Percentiles rank a stretch among this genome's conserved stretches.
phyloP scores from a whole-genome alignment of 1,140 invertebrate genomes.

The Glossosoma conforme region DNA sequence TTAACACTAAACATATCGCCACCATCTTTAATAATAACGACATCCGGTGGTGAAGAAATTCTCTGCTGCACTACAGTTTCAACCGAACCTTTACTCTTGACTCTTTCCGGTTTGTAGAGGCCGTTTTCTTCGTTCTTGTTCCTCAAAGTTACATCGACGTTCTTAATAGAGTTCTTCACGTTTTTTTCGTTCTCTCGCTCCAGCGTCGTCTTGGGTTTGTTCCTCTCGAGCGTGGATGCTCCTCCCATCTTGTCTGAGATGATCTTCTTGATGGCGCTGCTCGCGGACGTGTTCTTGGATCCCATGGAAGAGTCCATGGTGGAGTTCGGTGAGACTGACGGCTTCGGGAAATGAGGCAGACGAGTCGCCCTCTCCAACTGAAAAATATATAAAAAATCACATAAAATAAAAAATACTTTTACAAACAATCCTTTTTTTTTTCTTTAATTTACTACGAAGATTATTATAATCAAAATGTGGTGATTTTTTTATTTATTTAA shows the following conservation, averaged over 20 bases:
- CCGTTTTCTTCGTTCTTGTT: constrained; percentile 11
- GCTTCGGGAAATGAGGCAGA: constrained; percentile 43
- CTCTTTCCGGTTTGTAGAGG: constrained; percentile 41
- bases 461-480: too few species aligned
- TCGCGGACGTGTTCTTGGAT: constrained; percentile 33
- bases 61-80: constrained; percentile 24
- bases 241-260: constrained; percentile 45
- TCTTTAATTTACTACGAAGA: too few species aligned
- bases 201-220: constrained; percentile 48
- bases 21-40: constrained; percentile 29
- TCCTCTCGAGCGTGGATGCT: constrained; percentile 42
- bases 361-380: constrained; percentile 49
- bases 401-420: constrained; percentile 1
- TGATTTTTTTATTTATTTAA: too few species aligned
- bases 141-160: constrained; percentile 4
- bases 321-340: constrained; percentile 39
- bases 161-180: constrained; percentile 35
- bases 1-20: constrained; percentile 33
- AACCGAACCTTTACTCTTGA: constrained; percentile 40
- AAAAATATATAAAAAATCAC: constrained; percentile 29
- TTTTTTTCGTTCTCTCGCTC: constrained; percentile 52
- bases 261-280: constrained; percentile 45
- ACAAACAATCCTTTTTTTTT: neutral
- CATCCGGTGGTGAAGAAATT: constrained; percentile 24
- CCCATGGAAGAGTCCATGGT: constrained; percentile 43